Conservation (phyloP, 2,113 vertebrate species). For the Daphoenositta chrysoptera region DNA sequence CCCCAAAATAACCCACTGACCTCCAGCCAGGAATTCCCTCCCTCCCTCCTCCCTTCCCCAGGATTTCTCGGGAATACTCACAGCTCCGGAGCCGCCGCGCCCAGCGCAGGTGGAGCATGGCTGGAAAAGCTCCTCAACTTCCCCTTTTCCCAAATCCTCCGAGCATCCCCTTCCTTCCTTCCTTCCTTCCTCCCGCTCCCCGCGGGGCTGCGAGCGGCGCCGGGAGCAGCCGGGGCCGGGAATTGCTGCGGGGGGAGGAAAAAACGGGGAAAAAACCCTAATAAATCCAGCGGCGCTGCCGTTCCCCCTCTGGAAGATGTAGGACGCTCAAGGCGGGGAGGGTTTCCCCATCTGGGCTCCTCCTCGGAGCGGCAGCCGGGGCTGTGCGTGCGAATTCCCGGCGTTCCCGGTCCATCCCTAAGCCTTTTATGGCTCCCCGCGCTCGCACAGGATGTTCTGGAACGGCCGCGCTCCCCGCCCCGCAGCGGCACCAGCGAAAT, state of each 20-base stretch:
- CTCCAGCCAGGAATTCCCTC: background rate
- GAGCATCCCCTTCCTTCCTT: background rate
- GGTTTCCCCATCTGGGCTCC: slow-evolving; percentile 22
- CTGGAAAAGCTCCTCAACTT: background rate
- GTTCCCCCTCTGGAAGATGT: background rate
- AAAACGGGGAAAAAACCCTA: background rate
- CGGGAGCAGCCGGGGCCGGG: background rate
- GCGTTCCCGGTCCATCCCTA: background rate
- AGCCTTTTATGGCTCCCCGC: slow-evolving; percentile 59
- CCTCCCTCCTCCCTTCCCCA: background rate
- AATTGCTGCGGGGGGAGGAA: background rate
- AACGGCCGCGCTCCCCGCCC: background rate
- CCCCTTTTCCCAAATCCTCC: background rate
- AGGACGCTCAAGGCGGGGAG: background rate
- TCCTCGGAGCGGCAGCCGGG: background rate
- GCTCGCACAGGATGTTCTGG: slow-evolving; percentile 21
- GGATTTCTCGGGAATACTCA: background rate
- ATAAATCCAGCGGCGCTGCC: background rate
- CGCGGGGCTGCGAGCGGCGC: background rate
- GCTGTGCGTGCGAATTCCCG: background rate
- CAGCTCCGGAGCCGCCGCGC: background rate
- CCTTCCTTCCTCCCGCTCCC: background rate
- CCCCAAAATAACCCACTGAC: background rate
- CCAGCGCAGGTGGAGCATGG: background rate
- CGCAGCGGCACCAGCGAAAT: background rate